These are phyloP conservation scores for Anoncus sp. DNA, from an alignment of 2,888 invertebrate species.

Conservation along the genomic window DNA sequence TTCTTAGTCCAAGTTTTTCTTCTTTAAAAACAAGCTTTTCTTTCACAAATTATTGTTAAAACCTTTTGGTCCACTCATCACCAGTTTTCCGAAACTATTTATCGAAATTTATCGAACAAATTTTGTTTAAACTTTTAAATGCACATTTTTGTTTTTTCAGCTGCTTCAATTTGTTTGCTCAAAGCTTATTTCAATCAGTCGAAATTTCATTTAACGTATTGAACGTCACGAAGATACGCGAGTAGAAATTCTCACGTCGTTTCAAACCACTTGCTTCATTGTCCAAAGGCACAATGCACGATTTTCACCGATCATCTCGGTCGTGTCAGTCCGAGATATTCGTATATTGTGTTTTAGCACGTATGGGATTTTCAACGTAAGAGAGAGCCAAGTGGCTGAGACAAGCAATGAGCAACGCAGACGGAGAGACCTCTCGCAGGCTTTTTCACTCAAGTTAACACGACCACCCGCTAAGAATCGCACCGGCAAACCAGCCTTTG, in stretches of 20 bases:
- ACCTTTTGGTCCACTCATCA: too few species aligned
- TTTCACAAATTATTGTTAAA: neutral
- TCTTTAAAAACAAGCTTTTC: too few species aligned
- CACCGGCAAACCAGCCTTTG: conserved; percentile 51
- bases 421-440: conserved; percentile 76
- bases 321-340: conserved; percentile 38
- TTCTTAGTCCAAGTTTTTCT: neutral
- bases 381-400: conserved; percentile 5
- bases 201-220: neutral
- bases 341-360: conserved; percentile 23
- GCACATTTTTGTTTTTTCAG: neutral
- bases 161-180: neutral
- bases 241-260: conserved; percentile 6
- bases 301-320: conserved; percentile 35
- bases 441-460: conserved; percentile 81
- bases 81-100: too few species aligned
- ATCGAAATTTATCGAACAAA: neutral
- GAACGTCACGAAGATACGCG: neutral
- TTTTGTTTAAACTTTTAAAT: neutral
- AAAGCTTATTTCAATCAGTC: neutral
- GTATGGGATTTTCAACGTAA: conserved; percentile 35
- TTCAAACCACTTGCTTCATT: conserved; percentile 59
- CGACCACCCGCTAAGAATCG: conserved; percentile 74
- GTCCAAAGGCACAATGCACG: conserved; percentile 61
- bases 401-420: conserved; percentile 27